A percentile compares a stretch with the other conserved stretches of the same genome.
phyloP scores from a whole-genome alignment of 2,888 invertebrate species.

The Plebejus argus region DNA sequence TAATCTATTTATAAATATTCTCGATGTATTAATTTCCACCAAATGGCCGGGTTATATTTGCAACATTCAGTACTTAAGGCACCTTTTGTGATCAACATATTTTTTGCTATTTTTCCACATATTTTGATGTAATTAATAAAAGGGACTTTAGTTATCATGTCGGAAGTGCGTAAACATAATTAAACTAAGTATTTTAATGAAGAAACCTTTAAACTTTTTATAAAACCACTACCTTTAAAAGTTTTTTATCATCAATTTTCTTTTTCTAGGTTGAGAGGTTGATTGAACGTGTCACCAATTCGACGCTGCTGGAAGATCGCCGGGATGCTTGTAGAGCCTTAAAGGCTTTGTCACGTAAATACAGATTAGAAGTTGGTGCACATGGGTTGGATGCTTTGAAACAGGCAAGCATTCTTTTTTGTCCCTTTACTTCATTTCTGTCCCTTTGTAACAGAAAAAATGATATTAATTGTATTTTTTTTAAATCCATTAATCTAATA shows the following conservation, averaged over 20 bases:
- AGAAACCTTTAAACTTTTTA: neutral
- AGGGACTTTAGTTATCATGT: neutral
- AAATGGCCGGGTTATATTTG: constrained; percentile 26
- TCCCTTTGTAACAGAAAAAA: too few species aligned
- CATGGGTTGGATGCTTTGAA: constrained; percentile 91
- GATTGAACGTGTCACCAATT: constrained; percentile 95
- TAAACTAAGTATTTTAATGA: neutral
- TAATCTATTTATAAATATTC: constrained; percentile 46
- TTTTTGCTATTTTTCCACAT: neutral
- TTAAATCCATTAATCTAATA: too few species aligned
- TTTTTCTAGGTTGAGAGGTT: constrained; percentile 90
- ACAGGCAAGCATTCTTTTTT: constrained; percentile 58
- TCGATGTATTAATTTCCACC: constrained; percentile 15
- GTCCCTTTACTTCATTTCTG: too few species aligned
- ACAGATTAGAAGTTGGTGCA: constrained; percentile 97
- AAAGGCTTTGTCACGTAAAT: constrained; percentile 94
- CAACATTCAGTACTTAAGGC: constrained; percentile 31
- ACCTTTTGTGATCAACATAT: neutral
- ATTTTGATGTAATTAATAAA: neutral
- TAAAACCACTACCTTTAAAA: neutral
- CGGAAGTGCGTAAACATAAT: constrained; percentile 25
- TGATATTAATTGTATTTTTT: too few species aligned
- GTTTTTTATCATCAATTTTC: constrained; percentile 2
- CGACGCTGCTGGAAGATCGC: constrained; percentile 95
- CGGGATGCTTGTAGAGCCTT: constrained; percentile 98